Evolutionary conservation across 1,140 invertebrate genomes (phyloP), one percentile per base, ranked within the genome.

Genomic region (Heterodera carotae): DNA sequence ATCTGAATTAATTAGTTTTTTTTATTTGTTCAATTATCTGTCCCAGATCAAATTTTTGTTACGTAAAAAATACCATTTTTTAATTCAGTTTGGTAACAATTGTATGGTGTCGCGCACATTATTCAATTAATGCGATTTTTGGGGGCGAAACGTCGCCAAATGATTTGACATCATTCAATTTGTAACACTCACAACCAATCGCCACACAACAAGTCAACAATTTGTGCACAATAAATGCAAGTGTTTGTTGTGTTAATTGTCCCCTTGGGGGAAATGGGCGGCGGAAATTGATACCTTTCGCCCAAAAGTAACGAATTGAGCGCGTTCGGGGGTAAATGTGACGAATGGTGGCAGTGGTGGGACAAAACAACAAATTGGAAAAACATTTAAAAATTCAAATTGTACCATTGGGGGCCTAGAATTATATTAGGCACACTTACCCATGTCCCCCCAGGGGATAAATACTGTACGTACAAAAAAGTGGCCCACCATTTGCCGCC

Each of bases 111-210:
- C 62, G 62, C 62, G 33, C 62, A 66, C 62, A 22, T 66, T 34
- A 31, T 29, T 31, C 62, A 34, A 66, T 66, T 66, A 66, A 66
- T 66, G 62, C 62, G 62, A 66, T 66, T 66, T 66, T 8, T 43
- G n/a, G 8, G 22, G 29, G 62, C 62, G 62, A 29, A 43, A 43
- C 39, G 39, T 12, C 39, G 39, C 12, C 39, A 2, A 43, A 43
- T 43, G 39, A 43, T 6, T 43, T 6, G 12, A 43, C 39, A 43
- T 8, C 39, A 43, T 12, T 12, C 39, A 43, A 43, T 43, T 43
- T 43, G 39, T 43, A n/a, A n/a, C n/a, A n/a, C n/a, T n/a, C n/a
- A n/a, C n/a, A n/a, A n/a, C 12, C 48, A 56, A 56, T 22, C 48
- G 12, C 48, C 12, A 18, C 48, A 18, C 48, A 43, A 43, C 12